Percentiles rank a stretch among this genome's conserved stretches.
Conservation (phyloP, 1,140 invertebrate genomes). For the Holotrichia oblita region DNA sequence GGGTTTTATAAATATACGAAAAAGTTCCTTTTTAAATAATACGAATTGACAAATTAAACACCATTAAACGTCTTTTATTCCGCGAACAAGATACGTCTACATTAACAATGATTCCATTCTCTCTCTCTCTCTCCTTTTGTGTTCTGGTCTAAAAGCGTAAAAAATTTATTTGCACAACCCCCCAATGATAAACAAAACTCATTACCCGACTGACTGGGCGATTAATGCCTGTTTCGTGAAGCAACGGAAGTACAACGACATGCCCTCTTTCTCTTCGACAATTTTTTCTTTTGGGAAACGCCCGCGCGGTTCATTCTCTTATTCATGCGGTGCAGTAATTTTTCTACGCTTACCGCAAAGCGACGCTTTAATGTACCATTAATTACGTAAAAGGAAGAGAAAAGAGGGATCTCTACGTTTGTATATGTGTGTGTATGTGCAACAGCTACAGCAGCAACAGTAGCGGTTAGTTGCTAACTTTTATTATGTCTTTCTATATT, state of each 20-base stretch:
- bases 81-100: too few relatives aligned
- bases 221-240: not conserved
- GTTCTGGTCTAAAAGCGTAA: too few relatives aligned
- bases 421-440: too few relatives aligned
- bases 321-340: slow-evolving; percentile 11
- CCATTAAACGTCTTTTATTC: too few relatives aligned
- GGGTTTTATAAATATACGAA: too few relatives aligned
- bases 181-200: slow-evolving; percentile 8
- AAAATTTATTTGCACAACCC: not conserved
- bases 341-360: slow-evolving; percentile 9
- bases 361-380: slow-evolving; percentile 6
- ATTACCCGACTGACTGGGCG: not conserved
- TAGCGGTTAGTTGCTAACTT: too few relatives aligned
- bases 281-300: not conserved
- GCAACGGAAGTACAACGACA: not conserved
- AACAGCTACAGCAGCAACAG: too few relatives aligned
- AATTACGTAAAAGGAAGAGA: slow-evolving; percentile 4
- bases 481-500: too few relatives aligned
- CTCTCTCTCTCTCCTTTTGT: too few relatives aligned
- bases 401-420: not conserved
- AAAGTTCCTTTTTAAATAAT: too few relatives aligned
- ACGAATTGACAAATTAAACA: too few relatives aligned
- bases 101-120: too few relatives aligned
- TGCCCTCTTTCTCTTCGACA: not conserved
- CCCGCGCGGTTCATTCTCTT: not conserved